phyloP scores from a whole-genome alignment of 1,140 invertebrate genomes.

The Trinorchestia longiramus region DNA sequence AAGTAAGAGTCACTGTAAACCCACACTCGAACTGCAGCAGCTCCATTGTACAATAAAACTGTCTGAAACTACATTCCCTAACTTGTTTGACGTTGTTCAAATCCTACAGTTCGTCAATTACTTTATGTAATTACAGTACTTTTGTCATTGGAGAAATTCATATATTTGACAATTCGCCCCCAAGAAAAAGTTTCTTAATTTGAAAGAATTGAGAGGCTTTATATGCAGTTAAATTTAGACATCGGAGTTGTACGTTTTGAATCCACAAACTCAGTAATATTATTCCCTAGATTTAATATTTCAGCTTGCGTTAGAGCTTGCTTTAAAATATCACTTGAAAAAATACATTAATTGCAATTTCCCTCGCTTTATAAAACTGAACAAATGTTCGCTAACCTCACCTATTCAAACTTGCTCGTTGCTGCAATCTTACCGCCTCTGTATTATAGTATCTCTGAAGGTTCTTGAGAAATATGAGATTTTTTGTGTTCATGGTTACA shows the following conservation, averaged over 20 bases:
- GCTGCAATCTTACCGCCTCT: background rate
- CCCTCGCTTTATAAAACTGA: background rate
- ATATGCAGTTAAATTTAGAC: too few relatives aligned
- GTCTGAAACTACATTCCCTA: background rate
- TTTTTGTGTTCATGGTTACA: background rate
- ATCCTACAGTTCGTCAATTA: too few relatives aligned
- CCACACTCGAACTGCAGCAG: background rate
- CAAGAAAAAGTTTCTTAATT: too few relatives aligned
- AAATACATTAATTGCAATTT: background rate
- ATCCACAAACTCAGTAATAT: too few relatives aligned
- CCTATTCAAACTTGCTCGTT: background rate
- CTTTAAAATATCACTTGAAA: background rate
- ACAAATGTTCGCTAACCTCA: background rate
- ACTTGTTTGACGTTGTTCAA: background rate
- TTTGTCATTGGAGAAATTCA: too few relatives aligned
- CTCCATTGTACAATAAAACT: background rate
- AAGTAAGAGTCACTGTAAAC: background rate
- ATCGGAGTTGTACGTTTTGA: too few relatives aligned
- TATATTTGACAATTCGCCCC: too few relatives aligned
- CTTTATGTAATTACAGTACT: too few relatives aligned
- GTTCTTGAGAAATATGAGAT: background rate
- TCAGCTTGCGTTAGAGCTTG: too few relatives aligned
- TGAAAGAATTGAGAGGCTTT: too few relatives aligned
- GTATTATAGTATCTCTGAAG: background rate
- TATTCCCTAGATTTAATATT: too few relatives aligned